These are phyloP conservation scores for Artibeus jamaicensis DNA, from an alignment of 2,797 vertebrate genomes.

Conservation along the genomic window DNA sequence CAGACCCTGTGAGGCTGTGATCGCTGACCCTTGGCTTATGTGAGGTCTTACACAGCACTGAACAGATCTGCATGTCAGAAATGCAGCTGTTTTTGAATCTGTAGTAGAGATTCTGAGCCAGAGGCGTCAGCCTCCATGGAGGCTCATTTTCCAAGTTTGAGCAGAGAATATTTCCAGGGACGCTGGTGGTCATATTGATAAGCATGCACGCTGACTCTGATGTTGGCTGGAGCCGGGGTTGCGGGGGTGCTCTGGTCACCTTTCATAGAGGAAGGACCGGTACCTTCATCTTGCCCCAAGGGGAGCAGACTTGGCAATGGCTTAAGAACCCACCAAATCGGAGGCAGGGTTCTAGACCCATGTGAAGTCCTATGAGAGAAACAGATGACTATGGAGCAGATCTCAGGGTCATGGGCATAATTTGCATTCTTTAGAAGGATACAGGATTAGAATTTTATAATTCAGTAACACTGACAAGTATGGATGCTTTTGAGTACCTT, in stretches of 20 bases:
- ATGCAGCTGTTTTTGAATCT: background rate
- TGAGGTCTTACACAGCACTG: background rate
- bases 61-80: background rate
- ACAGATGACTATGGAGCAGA: background rate
- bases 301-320: background rate
- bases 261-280: background rate
- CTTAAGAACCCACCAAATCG: background rate
- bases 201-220: background rate
- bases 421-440: background rate
- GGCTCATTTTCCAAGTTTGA: background rate
- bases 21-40: background rate
- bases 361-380: background rate
- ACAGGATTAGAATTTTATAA: background rate
- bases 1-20: background rate
- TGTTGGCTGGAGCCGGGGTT: background rate
- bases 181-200: background rate
- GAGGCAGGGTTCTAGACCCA: background rate
- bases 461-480: background rate
- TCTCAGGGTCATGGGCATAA: background rate
- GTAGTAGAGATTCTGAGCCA: background rate
- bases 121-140: background rate
- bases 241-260: background rate
- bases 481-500: background rate
- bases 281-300: background rate
- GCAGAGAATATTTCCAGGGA: background rate